These are phyloP conservation scores for Oconnorella tubifera DNA, from an alignment of 2,888 invertebrate genomes.

Conservation along the genomic window DNA sequence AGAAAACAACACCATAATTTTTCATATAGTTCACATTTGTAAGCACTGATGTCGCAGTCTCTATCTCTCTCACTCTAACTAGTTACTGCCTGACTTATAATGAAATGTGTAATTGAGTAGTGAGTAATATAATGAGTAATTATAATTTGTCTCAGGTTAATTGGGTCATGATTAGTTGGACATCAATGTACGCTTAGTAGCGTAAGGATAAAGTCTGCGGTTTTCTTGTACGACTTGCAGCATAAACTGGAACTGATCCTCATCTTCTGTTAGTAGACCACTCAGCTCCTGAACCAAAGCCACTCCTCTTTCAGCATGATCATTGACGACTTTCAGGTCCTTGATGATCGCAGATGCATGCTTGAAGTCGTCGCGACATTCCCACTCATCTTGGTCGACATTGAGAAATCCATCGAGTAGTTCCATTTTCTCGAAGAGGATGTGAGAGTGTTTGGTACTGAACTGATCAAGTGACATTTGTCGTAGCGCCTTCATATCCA, in stretches of 20 bases:
- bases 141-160: no score
- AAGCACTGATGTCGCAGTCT: no score
- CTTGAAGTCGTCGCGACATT: slow-evolving; percentile 9
- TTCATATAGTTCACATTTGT: no score
- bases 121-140: no score
- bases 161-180: no score
- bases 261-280: slow-evolving; percentile 15
- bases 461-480: background rate
- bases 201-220: background rate
- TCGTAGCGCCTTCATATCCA: background rate
- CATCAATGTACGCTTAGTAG: background rate
- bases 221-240: background rate
- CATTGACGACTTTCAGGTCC: slow-evolving; percentile 13
- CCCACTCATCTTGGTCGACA: slow-evolving; percentile 16
- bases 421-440: slow-evolving; percentile 15
- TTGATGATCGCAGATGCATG: slow-evolving; percentile 1
- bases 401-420: slow-evolving; percentile 17
- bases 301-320: slow-evolving; percentile 13
- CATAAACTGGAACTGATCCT: slow-evolving; percentile 3
- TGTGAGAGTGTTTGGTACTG: slow-evolving; percentile 5
- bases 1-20: no score
- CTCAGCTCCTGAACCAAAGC: slow-evolving; percentile 18
- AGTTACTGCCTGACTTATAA: no score
- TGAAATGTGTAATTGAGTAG: no score
- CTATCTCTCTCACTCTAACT: no score